phyloP scores from a whole-genome alignment of 2,888 invertebrate genomes.

The Drosophila multiciliata region DNA sequence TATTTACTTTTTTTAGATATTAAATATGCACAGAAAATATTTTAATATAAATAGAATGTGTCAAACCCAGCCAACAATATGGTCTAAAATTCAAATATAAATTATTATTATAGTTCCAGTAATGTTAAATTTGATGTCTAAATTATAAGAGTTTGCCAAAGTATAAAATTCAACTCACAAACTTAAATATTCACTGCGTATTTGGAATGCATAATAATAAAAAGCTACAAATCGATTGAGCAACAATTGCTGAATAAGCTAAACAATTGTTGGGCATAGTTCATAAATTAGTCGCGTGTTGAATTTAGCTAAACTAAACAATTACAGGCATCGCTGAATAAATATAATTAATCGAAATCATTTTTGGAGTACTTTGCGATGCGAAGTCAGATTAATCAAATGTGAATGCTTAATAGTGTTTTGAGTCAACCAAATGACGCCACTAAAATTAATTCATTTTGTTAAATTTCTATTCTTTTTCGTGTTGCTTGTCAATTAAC shows the following conservation, averaged over 20 bases:
- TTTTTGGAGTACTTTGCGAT: slow-evolving; percentile 5
- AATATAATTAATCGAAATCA: slow-evolving; percentile 1
- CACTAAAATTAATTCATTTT: slow-evolving; percentile 8
- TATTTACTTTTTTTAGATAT: not conserved
- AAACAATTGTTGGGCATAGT: slow-evolving; percentile 8
- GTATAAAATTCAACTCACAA: not conserved
- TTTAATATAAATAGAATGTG: not conserved
- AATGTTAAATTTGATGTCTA: not conserved
- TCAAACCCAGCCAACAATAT: not conserved
- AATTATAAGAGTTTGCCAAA: not conserved
- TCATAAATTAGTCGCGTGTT: slow-evolving; percentile 31
- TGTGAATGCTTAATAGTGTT: slow-evolving; percentile 5
- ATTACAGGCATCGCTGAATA: slow-evolving; percentile 26
- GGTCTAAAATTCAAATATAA: not conserved
- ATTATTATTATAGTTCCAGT: not conserved
- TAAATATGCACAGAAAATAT: slow-evolving; percentile 1
- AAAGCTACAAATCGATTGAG: slow-evolving; percentile 2
- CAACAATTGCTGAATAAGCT: slow-evolving; percentile 18
- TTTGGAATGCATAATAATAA: slow-evolving; percentile 1
- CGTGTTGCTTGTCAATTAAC: slow-evolving; percentile 39
- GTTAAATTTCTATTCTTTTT: slow-evolving; percentile 22
- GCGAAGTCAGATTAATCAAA: slow-evolving; percentile 14
- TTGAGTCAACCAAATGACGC: slow-evolving; percentile 17
- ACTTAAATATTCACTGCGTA: not conserved
- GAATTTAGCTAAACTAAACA: slow-evolving; percentile 27